Base-by-base conservation (phyloP, 2,113 vertebrate genomes). In the Chamaetylas fuelleborni region DNA sequence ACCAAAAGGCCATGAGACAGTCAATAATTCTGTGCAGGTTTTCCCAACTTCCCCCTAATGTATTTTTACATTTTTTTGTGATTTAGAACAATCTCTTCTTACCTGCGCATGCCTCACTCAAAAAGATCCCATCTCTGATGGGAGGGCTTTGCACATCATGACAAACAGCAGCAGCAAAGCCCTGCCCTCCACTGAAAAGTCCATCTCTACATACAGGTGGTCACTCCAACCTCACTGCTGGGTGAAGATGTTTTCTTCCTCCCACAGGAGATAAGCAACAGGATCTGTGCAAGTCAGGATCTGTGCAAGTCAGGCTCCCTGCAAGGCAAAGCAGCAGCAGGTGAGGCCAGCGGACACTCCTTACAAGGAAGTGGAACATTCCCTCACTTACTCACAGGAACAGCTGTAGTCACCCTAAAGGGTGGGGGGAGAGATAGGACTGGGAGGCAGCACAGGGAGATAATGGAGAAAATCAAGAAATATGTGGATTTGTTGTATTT, bases 251-350 rank as follows among this genome's bases (percentile, higher is more conserved):
- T 45, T 86, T 86, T 78, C 73, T 86, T 51, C 83, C 40, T 93
- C 69, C 54, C 64, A 62, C 61, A 20, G 2, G 61, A 81, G 45
- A 81, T 53, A 79, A 86, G 45, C 53, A 86, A 72, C 38, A 86
- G 51, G n/a, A 83, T 56, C 47, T 15, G 33, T 34, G 14, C 38
- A 0, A 92, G 80, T 17, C 77, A 83, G 0, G 0, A 81, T 60
- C 48, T 14, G 31, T n/a, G 14, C 38, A 0, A 92, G 80, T 17
- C 77, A 83, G 0, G 0, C 48, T 88, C 74, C 76, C 82, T 81
- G 69, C 43, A 51, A 83, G 67, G 67, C 67, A 88, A 67, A 81
- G 65, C 60, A 78, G 60, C 77, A 84, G 92, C 86, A 95, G 86
- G 91, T 91, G 29, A 82, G 70, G 89, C 36, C 66, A 60, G 25